Conservation (phyloP, 2,797 vertebrate species). For the Remorina albescens region DNA sequence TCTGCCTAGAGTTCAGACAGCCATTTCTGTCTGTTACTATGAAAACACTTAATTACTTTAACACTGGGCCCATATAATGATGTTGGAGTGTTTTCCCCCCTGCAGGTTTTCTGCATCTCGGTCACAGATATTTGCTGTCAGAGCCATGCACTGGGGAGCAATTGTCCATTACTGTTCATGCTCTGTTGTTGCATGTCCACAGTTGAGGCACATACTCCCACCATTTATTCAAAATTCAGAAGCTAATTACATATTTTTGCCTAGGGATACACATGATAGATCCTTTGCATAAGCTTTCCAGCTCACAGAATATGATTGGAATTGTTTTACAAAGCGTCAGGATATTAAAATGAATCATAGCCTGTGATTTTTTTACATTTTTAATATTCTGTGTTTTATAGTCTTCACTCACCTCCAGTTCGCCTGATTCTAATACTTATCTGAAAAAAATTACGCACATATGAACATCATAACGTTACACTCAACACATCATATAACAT, state of each 20-base stretch:
- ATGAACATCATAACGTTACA: no score
- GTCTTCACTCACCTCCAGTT: not conserved
- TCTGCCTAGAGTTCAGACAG: not conserved
- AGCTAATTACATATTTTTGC: constrained; percentile 40
- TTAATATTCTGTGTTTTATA: not conserved
- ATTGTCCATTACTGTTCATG: constrained; percentile 31
- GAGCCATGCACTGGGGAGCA: constrained; percentile 8
- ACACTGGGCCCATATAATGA: not conserved
- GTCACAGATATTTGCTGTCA: constrained; percentile 33
- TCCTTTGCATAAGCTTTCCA: constrained; percentile 64
- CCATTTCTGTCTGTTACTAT: not conserved
- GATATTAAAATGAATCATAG: constrained; percentile 10
- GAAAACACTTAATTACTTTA: constrained; percentile 33
- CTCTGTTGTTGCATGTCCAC: constrained; percentile 2
- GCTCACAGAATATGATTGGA: constrained; percentile 22
- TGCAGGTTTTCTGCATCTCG: constrained; percentile 18
- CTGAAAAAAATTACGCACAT: not conserved
- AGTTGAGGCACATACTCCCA: constrained; percentile 1
- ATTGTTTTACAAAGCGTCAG: not conserved
- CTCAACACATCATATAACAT: not conserved
- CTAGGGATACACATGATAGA: constrained; percentile 63
- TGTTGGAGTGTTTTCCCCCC: constrained; percentile 10
- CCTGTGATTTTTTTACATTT: not conserved
- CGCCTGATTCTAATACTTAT: not conserved
- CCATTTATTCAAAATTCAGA: constrained; percentile 28